These are phyloP conservation scores for Gallinago jamesoni DNA, from an alignment of 2,113 vertebrate species.

Conservation along the genomic window DNA sequence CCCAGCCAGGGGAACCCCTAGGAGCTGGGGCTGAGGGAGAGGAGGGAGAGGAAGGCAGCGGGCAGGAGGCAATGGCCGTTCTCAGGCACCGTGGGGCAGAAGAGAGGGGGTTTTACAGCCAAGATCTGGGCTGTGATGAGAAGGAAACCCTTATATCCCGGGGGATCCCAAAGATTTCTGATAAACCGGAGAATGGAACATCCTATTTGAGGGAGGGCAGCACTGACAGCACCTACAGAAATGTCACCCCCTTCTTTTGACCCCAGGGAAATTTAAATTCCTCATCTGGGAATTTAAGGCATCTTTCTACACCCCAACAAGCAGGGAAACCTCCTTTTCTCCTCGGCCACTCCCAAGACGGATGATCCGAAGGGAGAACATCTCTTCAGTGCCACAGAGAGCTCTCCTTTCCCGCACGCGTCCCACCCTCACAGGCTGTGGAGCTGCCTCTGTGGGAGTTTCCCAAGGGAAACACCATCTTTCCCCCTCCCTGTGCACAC, in stretches of 20 bases:
- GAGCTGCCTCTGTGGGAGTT: neutral
- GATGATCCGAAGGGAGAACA: neutral
- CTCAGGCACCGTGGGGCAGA: rapidly evolving
- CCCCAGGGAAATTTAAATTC: neutral
- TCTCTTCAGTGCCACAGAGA: neutral
- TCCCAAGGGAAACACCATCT: neutral
- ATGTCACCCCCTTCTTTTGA: rapidly evolving
- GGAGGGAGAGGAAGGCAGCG: neutral
- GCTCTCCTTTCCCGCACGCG: neutral
- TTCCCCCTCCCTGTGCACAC: neutral
- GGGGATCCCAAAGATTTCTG: neutral
- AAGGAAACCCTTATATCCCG: neutral
- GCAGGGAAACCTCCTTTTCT: neutral
- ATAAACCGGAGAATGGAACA: neutral
- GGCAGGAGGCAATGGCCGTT: rapidly evolving
- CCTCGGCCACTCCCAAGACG: neutral
- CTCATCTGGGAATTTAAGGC: neutral
- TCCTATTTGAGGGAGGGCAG: neutral
- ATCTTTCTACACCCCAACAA: neutral
- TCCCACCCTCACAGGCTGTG: rapidly evolving
- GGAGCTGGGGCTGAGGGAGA: neutral
- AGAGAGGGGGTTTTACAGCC: neutral
- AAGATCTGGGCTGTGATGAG: neutral
- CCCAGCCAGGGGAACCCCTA: neutral
- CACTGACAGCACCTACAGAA: neutral